A percentile compares a stretch with the other conserved stretches of the same genome.
Conservation (phyloP, 2,797 vertebrate genomes). For the Anisognathus igniventris region DNA sequence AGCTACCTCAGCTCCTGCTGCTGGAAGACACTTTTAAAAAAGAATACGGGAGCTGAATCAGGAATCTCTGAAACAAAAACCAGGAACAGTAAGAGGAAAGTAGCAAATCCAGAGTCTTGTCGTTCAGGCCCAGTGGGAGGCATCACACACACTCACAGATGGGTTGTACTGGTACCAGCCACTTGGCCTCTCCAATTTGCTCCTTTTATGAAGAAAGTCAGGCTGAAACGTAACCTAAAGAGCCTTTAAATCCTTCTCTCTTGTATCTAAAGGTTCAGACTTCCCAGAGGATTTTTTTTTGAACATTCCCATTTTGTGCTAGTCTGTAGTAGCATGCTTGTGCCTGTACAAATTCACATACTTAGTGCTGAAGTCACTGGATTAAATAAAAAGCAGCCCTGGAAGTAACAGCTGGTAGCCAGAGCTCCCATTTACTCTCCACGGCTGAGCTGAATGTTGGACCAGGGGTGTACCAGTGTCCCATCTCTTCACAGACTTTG, state of each 20-base stretch:
- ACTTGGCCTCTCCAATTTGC: neutral
- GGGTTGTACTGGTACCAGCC: neutral
- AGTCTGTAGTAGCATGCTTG: neutral
- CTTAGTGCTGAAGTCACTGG: neutral
- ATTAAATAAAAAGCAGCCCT: neutral
- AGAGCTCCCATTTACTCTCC: neutral
- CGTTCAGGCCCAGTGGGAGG: fast-evolving
- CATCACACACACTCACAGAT: neutral
- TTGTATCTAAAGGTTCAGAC: neutral
- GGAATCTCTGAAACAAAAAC: neutral
- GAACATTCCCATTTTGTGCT: neutral
- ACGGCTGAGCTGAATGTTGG: neutral
- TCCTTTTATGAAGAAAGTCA: neutral
- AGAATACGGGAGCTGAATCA: neutral
- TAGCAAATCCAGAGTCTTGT: neutral
- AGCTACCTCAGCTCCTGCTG: neutral
- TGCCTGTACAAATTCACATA: neutral
- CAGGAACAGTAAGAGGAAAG: neutral
- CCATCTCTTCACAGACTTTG: neutral
- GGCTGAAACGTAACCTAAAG: neutral
- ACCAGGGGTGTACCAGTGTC: neutral
- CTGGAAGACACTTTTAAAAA: neutral
- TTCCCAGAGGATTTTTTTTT: neutral
- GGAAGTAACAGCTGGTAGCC: neutral
- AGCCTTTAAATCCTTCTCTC: neutral